Conservation (phyloP, 1,140 invertebrate genomes). For the Rhizoglyphus robini region DNA sequence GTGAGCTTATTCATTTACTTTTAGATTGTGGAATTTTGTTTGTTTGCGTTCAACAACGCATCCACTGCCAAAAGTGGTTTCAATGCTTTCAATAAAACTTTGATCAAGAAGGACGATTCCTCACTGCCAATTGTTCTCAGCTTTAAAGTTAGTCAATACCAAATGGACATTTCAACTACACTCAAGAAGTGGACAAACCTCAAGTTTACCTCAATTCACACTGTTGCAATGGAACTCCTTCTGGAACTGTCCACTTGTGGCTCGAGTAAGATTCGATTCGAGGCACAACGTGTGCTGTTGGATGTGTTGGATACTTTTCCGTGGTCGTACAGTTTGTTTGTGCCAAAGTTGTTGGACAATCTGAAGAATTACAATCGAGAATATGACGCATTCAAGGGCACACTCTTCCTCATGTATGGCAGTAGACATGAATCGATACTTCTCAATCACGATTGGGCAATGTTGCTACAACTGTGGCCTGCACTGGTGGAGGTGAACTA, state of each 20-base stretch:
- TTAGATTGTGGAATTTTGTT: too few relatives aligned
- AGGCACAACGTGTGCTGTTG: conserved; percentile 46
- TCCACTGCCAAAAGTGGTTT: too few relatives aligned
- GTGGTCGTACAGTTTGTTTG: conserved; percentile 45
- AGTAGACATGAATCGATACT: conserved; percentile 47
- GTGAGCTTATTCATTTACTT: not conserved
- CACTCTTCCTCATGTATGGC: conserved; percentile 57
- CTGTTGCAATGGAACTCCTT: conserved; percentile 46
- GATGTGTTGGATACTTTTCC: conserved; percentile 40
- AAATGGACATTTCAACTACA: not conserved
- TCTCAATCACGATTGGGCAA: conserved; percentile 57
- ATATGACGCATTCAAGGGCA: conserved; percentile 63
- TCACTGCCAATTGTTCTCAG: too few relatives aligned
- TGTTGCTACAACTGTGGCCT: conserved; percentile 51
- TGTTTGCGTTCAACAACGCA: too few relatives aligned
- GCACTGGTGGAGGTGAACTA: conserved; percentile 52
- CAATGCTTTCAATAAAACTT: too few relatives aligned
- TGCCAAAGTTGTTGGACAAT: conserved; percentile 46
- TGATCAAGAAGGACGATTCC: too few relatives aligned
- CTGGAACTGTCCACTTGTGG: conserved; percentile 48
- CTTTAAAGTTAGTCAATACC: too few relatives aligned
- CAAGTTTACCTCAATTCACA: conserved; percentile 41
- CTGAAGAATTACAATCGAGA: conserved; percentile 44
- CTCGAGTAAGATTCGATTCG: conserved; percentile 50
- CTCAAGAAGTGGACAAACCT: conserved; percentile 15